Evolutionary conservation across 2,888 invertebrate species (phyloP).

Genomic region (Monopis laevigella): DNA sequence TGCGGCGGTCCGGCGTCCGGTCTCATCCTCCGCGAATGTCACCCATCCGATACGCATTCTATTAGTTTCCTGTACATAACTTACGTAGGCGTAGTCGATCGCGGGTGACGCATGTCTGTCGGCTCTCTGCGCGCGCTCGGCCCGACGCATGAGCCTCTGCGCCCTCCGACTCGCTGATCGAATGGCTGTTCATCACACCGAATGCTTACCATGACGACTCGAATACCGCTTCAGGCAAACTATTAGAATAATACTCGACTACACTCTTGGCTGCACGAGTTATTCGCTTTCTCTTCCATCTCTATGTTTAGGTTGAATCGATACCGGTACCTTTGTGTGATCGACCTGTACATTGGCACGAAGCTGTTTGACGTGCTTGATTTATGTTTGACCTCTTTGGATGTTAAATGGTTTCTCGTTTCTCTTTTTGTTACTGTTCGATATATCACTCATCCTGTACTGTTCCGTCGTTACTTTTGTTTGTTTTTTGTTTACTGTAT

Average conservation of each 20-base stretch:
- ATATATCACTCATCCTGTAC: neutral
- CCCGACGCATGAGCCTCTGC: constrained; percentile 35
- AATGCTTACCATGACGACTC: constrained; percentile 57
- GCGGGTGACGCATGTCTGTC: constrained; percentile 2
- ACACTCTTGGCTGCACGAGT: constrained; percentile 66
- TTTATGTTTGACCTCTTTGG: constrained; percentile 44
- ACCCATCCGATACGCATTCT: constrained; percentile 61
- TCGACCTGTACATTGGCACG: constrained; percentile 58
- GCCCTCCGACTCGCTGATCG: constrained; percentile 27
- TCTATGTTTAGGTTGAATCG: constrained; percentile 56
- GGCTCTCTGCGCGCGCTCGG: constrained; percentile 24
- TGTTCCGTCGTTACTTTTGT: constrained; percentile 20
- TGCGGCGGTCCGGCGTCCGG: constrained; percentile 58
- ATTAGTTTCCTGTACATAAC: constrained; percentile 59
- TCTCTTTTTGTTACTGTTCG: constrained; percentile 31
- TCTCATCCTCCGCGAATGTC: constrained; percentile 57
- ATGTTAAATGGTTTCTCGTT: constrained; percentile 53
- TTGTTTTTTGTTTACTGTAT: constrained; percentile 25
- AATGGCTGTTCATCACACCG: constrained; percentile 62
- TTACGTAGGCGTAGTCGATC: constrained; percentile 43
- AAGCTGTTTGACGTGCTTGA: constrained; percentile 66
- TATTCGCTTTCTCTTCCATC: constrained; percentile 61
- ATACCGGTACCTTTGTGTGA: constrained; percentile 48
- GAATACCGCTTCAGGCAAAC: constrained; percentile 28
- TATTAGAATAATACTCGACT: constrained; percentile 62